Conservation (phyloP, 2,888 invertebrate species). For the Thereva nobilitata region DNA sequence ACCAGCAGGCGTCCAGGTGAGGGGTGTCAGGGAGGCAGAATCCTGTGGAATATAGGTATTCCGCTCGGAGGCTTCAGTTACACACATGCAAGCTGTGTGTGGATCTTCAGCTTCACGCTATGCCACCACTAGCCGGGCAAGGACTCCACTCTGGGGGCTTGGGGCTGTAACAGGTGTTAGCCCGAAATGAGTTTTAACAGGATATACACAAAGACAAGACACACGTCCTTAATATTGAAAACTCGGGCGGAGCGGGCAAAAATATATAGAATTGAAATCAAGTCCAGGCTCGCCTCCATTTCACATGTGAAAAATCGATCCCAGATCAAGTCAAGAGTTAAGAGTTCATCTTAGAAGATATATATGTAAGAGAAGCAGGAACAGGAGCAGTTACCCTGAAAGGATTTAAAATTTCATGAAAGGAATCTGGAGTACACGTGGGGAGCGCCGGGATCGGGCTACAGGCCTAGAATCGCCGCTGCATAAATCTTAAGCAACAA, state of each 20-base stretch:
- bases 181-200: constrained; percentile 26
- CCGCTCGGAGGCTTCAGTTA: background rate
- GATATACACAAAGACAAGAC: constrained; percentile 7
- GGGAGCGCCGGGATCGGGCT: background rate
- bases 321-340: constrained; percentile 13
- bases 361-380: constrained; percentile 7
- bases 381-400: constrained; percentile 19
- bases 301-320: constrained; percentile 35
- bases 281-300: constrained; percentile 1
- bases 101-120: background rate
- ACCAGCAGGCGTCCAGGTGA: background rate
- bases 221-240: constrained; percentile 12
- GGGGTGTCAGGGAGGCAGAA: background rate
- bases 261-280: background rate
- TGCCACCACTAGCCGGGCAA: background rate
- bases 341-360: constrained; percentile 13
- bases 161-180: constrained; percentile 36
- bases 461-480: background rate
- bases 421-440: constrained; percentile 3
- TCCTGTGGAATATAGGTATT: constrained; percentile 4
- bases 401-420: constrained; percentile 9
- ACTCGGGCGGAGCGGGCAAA: constrained; percentile 4
- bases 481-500: background rate
- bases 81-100: constrained; percentile 14
- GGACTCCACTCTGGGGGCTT: constrained; percentile 1